These are phyloP conservation scores for Numenius arquata DNA, from an alignment of 2,113 vertebrate species.

Conservation along the genomic window DNA sequence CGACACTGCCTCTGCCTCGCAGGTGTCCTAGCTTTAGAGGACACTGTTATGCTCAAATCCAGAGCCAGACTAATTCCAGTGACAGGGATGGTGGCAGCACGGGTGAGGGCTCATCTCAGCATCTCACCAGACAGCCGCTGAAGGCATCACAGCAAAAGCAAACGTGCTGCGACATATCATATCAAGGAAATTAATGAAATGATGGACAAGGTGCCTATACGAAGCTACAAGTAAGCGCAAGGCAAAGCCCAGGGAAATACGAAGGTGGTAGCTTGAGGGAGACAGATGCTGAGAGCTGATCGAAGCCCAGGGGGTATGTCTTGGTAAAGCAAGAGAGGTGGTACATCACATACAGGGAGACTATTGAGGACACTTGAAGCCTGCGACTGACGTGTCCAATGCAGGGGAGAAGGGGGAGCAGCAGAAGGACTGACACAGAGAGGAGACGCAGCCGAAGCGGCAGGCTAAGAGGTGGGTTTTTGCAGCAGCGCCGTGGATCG, in stretches of 20 bases:
- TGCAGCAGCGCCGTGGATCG: not conserved
- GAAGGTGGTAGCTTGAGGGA: not conserved
- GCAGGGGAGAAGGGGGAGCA: not conserved
- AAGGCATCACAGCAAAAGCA: not conserved
- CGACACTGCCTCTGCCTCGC: not conserved
- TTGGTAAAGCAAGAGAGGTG: not conserved
- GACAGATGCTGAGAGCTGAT: not conserved
- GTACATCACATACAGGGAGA: fast-evolving
- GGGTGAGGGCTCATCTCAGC: not conserved
- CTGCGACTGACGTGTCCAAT: fast-evolving
- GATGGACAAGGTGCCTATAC: not conserved
- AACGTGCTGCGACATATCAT: not conserved
- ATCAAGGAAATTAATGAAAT: not conserved
- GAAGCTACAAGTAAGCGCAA: not conserved
- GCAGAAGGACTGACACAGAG: not conserved
- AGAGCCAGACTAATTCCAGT: not conserved
- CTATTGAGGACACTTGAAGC: not conserved
- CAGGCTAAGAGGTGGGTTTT: not conserved
- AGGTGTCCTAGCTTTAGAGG: not conserved
- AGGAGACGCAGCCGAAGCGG: fast-evolving
- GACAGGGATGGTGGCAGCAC: not conserved
- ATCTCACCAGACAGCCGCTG: not conserved
- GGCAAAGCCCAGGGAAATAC: not conserved
- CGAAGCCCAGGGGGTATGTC: not conserved
- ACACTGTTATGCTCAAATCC: not conserved